Evolutionary conservation across 2,797 vertebrate species (phyloP), one percentile per base, ranked within the genome.

Genomic region (Spatula clypeata): DNA sequence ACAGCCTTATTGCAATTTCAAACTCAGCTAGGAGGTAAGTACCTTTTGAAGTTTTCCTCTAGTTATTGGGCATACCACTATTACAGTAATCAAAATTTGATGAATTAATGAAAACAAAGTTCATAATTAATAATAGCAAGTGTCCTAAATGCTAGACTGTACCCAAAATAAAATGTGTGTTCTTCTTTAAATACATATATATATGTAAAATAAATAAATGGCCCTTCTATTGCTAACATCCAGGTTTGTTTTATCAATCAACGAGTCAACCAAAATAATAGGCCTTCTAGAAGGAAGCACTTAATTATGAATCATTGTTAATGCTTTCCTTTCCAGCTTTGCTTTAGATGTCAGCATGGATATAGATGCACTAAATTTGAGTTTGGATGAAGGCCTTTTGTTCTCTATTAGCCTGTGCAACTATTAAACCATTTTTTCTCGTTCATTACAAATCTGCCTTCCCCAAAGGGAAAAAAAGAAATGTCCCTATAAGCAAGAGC

Each of bases 81-180:
- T 34, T 62, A 27, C 77, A 87, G 79, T 87, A 76, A 93, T 90
- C 72, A 88, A 91, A 90, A 88, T 74, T 64, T 77, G 87, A 94
- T 85, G 64, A 55, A 11, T 58, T 91, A 74, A 47, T 62, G 69
- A 67, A 55, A 82, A 67, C 71, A 42, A 14, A 67, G 75, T 54
- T 94, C 57, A 11, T 72, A 36, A 45, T 64, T 85, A 29, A 4
- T 40, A 57, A 55, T 58, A 61, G 70, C 8, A 64, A 67, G 70
- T 31, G 36, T 53, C 69, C 53, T 61, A 47, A 24, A 54, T n/a
- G 55, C 24, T 32, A 20, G 21, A 34, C 19, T 79, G 26, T 18
- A n/a, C 57, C 40, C 71, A 74, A 55, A 70, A 21, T 20, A 66
- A 29, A 83, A 34, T 0, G 24, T 36, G 19, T 5, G 72, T n/a